Evolutionary conservation across 2,797 vertebrate genomes (phyloP), one percentile per base, ranked within the genome.

Genomic region (Moxostoma hubbsi): DNA sequence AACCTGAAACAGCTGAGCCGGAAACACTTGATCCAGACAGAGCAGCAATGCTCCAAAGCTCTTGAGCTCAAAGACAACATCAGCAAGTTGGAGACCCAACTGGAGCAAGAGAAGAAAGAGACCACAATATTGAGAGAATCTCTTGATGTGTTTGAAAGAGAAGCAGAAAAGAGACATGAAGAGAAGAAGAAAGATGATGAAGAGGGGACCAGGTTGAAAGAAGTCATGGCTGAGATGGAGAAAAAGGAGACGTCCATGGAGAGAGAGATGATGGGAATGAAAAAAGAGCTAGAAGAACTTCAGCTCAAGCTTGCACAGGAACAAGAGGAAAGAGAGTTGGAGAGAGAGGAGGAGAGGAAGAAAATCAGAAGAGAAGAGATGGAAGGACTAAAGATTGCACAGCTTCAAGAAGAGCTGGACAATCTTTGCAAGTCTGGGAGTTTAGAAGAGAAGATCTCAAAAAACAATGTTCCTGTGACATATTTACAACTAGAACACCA

Each of bases 1-100:
- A 90, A 92, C 10, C 89, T 95, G 15, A 94, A 94, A 77, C 93
- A 94, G 88, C 88, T 94, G 4, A 90, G 91, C 79, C 91, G 92
- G 59, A 94, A 93, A 85, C 86, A 88, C 10, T 83, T 91, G 4
- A 86, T 77, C 46, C 90, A 91, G 81, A 71, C 83, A 1, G 87
- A 90, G 79, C 83, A 83, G 64, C 79, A 86, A 15, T 64, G 76
- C 0, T 86, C 91, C 71, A 92, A 90, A 61, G 87, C 91, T 54
- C 89, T 90, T 77, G 92, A 92, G 65, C 89, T 89, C 45, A 87
- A 90, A 66, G 84, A 81, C 11, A 82, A 73, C 16, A 58, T 77
- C 47, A 16, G 67, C 7, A 85, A 81, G 58, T 64, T 83, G 46
- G 89, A 75, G 81, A 55, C 73, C 12, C 87, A 93, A 58, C 81